These are phyloP conservation scores for Bombylius major DNA, from an alignment of 2,888 invertebrate genomes.

Conservation along the genomic window DNA sequence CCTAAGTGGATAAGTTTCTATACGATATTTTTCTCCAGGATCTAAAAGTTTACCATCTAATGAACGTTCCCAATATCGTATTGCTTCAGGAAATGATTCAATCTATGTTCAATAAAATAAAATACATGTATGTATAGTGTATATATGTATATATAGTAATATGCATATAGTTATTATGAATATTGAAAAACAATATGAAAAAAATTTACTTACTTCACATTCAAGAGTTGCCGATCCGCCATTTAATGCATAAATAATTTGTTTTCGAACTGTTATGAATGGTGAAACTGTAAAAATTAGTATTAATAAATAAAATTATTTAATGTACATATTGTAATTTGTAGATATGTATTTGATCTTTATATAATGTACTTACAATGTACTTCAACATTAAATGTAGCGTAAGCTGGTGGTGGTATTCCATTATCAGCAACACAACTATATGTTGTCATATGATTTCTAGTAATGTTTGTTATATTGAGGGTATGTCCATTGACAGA, in stretches of 20 bases:
- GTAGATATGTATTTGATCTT: too few species aligned
- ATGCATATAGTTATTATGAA: too few species aligned
- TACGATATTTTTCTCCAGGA: constrained; percentile 48
- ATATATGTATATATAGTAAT: too few species aligned
- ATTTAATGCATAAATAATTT: constrained; percentile 57
- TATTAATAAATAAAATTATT: neutral
- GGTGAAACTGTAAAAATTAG: constrained; percentile 55
- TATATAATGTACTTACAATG: constrained; percentile 58
- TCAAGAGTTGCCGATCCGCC: constrained; percentile 59
- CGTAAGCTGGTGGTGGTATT: constrained; percentile 67
- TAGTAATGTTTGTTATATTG: constrained; percentile 59
- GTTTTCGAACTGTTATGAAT: constrained; percentile 64
- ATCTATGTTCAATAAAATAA: constrained; percentile 36
- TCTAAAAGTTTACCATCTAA: constrained; percentile 63
- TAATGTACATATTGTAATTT: too few species aligned
- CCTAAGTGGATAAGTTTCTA: constrained; percentile 43
- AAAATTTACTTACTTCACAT: constrained; percentile 49
- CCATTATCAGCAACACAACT: constrained; percentile 71
- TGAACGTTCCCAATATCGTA: constrained; percentile 69
- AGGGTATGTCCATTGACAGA: constrained; percentile 64
- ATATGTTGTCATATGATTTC: constrained; percentile 63
- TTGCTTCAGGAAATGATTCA: constrained; percentile 77
- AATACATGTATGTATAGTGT: too few species aligned
- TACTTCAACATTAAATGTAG: constrained; percentile 73
- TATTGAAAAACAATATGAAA: too few species aligned